Conservation (phyloP, 2,113 vertebrate species). For the Brevimyrus niger region DNA sequence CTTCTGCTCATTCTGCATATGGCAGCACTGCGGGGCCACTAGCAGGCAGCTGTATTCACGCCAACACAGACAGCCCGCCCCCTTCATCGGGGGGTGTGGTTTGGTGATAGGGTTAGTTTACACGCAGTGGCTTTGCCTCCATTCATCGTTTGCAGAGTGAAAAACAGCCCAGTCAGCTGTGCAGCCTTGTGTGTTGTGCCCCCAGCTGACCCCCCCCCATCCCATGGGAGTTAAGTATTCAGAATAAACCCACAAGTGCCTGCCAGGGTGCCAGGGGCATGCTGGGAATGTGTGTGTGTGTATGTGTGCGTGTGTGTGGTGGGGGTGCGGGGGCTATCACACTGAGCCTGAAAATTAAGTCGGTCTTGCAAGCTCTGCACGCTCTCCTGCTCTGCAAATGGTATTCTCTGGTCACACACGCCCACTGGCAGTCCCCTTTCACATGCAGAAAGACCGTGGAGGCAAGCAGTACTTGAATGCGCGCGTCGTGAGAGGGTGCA, state of each 20-base stretch:
- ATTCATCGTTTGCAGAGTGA: conserved; percentile 60
- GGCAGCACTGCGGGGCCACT: not conserved
- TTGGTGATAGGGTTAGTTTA: conserved; percentile 35
- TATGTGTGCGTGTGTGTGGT: too few species aligned
- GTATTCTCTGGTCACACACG: not conserved
- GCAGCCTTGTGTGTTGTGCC: not conserved
- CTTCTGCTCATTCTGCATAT: not conserved
- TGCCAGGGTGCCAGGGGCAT: not conserved
- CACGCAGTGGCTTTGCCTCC: conserved; percentile 32
- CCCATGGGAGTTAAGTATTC: not conserved
- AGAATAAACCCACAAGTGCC: not conserved
- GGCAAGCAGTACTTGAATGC: too few species aligned
- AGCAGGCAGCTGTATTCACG: not conserved
- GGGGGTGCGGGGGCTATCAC: not conserved
- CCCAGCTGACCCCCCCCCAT: not conserved
- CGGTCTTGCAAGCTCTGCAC: not conserved
- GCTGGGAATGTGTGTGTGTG: not conserved
- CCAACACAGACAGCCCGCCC: not conserved
- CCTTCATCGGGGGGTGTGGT: not conserved
- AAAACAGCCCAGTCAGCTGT: conserved; percentile 9
- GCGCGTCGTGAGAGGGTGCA: not conserved
- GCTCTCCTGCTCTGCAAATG: not conserved
- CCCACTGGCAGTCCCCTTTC: not conserved
- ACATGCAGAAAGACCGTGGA: not conserved
- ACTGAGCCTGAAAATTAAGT: not conserved